Base-by-base conservation (phyloP, 2,888 invertebrate species). In the Eulithis prunata region DNA sequence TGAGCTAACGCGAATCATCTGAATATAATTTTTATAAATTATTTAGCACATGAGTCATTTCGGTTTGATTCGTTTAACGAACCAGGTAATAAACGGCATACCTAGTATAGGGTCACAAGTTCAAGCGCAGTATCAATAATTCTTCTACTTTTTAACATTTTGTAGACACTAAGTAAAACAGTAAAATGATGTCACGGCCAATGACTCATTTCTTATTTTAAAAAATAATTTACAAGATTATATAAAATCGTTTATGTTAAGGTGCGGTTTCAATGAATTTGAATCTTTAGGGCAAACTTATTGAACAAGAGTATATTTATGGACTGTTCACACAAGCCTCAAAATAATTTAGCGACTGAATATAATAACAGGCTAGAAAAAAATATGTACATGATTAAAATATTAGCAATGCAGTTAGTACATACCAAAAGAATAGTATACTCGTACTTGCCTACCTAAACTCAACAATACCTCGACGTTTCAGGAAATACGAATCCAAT, bases 71-170 rank as follows among this genome's bases (percentile, higher is more conserved):
- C 68, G 72, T 75, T 82, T 79, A 81, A 79, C 80, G 81, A 85
- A 78, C 73, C 77, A 79, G 78, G 74, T 78, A 78, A 82, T 77
- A 82, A 80, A 79, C 75, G 86, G 77, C 83, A 72, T 84, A 83
- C 81, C 82, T 86, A 83, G 80, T 82, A 78, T 78, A 80, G 82
- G 92, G 92, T 91, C 91, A 91, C 79, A 68, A 86, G 92, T 91
- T 92, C 92, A 91, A 85, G 83, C 84, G 80, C 85, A 87, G 83
- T 88, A 84, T 81, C 83, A 85, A 90, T 90, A 91, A 85, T 86
- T 91, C 87, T 87, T 88, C 79, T 74, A 85, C 81, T 83, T 87
- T 87, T 89, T 84, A 86, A 86, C 80, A 87, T 86, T 87, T 85
- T 83, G 81, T 83, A 84, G 82, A 82, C 78, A 83, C 86, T 84